Conservation (phyloP, 2,113 vertebrate species). For the Apistogramma diplotaenia region DNA sequence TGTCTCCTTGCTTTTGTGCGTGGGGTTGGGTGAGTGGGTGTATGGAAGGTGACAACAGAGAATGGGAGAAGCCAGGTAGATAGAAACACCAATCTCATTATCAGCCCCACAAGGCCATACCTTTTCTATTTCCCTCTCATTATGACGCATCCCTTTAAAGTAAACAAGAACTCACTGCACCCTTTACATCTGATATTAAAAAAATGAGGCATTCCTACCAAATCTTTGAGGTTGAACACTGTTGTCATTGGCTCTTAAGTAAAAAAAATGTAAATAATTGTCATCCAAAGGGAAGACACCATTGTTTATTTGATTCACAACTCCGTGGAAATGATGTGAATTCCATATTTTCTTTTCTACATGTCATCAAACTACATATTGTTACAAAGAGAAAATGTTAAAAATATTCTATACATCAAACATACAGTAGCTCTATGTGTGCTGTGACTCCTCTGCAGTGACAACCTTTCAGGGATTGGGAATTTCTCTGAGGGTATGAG, state of each 20-base stretch:
- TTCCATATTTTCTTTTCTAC: neutral
- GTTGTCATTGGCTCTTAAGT: neutral
- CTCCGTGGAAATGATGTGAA: neutral
- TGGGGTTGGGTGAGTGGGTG: neutral
- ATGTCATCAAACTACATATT: neutral
- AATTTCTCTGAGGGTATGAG: conserved; percentile 33
- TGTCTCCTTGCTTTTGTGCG: neutral
- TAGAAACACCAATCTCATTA: no score
- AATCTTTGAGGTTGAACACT: conserved; percentile 15
- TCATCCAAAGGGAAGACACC: conserved; percentile 29
- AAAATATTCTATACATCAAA: neutral
- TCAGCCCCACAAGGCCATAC: neutral
- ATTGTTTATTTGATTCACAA: neutral
- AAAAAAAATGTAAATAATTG: no score
- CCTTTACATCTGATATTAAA: neutral
- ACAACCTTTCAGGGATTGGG: conserved; percentile 13
- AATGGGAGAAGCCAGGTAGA: no score
- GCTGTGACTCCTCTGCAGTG: neutral
- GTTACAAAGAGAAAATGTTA: neutral
- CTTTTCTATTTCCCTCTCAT: conserved; percentile 23
- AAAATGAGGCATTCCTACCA: neutral
- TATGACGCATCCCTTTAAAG: conserved; percentile 4
- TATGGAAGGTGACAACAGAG: neutral
- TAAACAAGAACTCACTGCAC: neutral
- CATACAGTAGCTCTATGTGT: neutral